phyloP scores from a whole-genome alignment of 2,888 invertebrate genomes.

The Blastobasis adustella region DNA sequence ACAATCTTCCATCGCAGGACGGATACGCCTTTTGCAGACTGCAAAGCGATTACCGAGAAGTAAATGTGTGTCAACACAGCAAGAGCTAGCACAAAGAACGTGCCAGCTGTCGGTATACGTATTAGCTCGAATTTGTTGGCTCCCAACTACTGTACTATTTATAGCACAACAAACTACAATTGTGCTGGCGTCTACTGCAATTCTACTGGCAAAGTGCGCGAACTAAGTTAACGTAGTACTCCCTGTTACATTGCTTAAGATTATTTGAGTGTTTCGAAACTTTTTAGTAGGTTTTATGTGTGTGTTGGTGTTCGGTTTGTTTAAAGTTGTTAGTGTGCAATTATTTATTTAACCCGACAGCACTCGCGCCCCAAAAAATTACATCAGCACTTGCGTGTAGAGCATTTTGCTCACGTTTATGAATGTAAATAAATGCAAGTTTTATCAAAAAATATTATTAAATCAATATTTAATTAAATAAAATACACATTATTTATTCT shows the following conservation, averaged over 20 bases:
- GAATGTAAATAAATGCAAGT: no score
- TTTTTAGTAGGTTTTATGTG: no score
- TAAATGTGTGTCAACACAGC: constrained; percentile 32
- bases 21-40: constrained; percentile 12
- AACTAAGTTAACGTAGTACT: neutral
- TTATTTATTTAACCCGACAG: no score
- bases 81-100: constrained; percentile 23
- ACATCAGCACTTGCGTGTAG: no score
- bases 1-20: constrained; percentile 1
- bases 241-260: neutral
- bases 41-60: constrained; percentile 27
- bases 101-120: constrained; percentile 1
- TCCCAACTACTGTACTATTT: neutral
- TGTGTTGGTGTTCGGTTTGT: neutral
- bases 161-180: neutral
- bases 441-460: no score
- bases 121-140: neutral
- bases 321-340: no score
- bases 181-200: neutral
- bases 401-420: no score
- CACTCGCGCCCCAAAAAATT: no score
- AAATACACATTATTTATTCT: no score
- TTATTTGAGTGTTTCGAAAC: neutral
- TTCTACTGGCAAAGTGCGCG: neutral
- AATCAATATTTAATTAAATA: no score